Evolutionary conservation across 2,888 invertebrate genomes (phyloP).

Genomic region (Sipha maydis): DNA sequence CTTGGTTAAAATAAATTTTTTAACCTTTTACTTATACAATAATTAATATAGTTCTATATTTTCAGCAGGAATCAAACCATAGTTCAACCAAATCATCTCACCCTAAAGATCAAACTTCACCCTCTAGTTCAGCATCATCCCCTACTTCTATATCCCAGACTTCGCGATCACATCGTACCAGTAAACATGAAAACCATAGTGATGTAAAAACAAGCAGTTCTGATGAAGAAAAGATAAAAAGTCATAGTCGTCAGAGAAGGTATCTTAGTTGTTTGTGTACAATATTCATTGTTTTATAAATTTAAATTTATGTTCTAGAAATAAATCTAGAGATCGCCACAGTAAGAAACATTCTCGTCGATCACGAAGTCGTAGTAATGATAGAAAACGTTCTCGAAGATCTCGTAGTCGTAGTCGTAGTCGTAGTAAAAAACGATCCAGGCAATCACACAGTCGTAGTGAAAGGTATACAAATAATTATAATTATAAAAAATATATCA

Average conservation of each 20-base stretch:
- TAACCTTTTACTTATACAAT: background rate
- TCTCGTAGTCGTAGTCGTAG: constrained; percentile 53
- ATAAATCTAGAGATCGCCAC: constrained; percentile 49
- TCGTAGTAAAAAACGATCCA: constrained; percentile 48
- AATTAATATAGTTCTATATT: constrained; percentile 53
- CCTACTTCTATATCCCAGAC: constrained; percentile 9
- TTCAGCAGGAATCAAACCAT: constrained; percentile 60
- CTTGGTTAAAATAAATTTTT: constrained; percentile 8
- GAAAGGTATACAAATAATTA: constrained; percentile 30
- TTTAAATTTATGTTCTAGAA: constrained; percentile 3
- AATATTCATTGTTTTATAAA: background rate
- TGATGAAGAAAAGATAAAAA: constrained; percentile 52
- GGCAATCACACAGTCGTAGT: constrained; percentile 41
- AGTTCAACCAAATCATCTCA: constrained; percentile 48
- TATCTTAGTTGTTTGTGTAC: background rate
- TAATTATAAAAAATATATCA: background rate
- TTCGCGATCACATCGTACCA: background rate
- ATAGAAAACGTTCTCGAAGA: constrained; percentile 54
- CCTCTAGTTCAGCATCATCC: constrained; percentile 55
- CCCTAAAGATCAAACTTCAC: constrained; percentile 40
- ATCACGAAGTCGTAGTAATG: constrained; percentile 50
- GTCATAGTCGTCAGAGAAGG: constrained; percentile 39
- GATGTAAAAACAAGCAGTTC: constrained; percentile 49
- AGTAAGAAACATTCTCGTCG: constrained; percentile 52
- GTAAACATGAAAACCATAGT: constrained; percentile 40